Base-by-base conservation (phyloP, 2,113 vertebrate species). In the Colossoma macropomum region DNA sequence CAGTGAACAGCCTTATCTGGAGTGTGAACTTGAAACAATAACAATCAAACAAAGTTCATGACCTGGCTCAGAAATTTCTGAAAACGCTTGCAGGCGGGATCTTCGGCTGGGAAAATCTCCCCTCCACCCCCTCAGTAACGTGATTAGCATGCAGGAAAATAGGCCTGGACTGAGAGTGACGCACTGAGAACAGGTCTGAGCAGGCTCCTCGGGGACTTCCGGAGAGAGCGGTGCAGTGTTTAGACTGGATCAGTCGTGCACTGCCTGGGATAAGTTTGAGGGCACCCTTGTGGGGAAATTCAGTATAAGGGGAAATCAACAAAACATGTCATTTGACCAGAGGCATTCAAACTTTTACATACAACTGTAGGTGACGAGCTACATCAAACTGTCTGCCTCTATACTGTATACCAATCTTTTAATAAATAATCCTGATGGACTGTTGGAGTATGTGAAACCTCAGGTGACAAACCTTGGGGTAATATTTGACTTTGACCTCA, bases 191-290 rank as follows among this genome's bases (percentile, higher is more conserved):
- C 34, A 66, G 76, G 76, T 41, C 66, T 80, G 59, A 71, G 77
- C 73, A 82, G 81, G 88, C 56, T 83, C 90, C 75, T 82, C 34
- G 79, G 78, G 88, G 83, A 56, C 73, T 62, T 68, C 75, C 50
- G 38, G 84, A 88, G 87, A 28, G 82, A 78, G 48, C 87, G 77
- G 89, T 87, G 82, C 88, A 82, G 68, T 93, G 91, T 92, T 93
- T 92, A 83, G 84, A 89, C 85, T 91, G 92, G 91, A 93, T 93
- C 90, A 90, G 92, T 90, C 92, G 88, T 89, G 84, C 85, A 9
- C 50, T 52, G 15, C 16, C 50, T 52, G 50, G 13, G 15, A 52
- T 45, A 9, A 45, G 41, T 10, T 45, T 10, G 41, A 45, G 41
- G 41, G 41, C 41, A 45, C 41, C 41, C 7, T 38, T 7, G 34